A percentile compares a stretch with the other conserved stretches of the same genome.
phyloP scores from a whole-genome alignment of 2,888 invertebrate species.

The Calliphora vomitoria region DNA sequence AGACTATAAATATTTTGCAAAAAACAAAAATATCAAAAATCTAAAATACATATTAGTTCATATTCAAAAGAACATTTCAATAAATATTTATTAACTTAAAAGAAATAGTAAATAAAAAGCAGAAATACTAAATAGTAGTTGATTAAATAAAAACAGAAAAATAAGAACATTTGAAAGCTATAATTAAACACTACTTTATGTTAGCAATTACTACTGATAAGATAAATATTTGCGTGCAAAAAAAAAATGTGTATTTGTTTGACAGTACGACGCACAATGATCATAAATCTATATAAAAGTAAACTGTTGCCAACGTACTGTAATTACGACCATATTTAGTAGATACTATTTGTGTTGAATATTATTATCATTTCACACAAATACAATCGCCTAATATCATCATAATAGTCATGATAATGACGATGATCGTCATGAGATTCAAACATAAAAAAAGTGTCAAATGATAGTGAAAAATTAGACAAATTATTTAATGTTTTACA shows the following conservation, averaged over 20 bases:
- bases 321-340: slow-evolving; percentile 28
- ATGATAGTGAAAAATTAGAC: slow-evolving; percentile 27
- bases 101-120: not conserved
- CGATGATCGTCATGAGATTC: slow-evolving; percentile 14
- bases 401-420: not conserved
- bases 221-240: slow-evolving; percentile 53
- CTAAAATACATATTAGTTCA: not conserved
- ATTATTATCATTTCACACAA: slow-evolving; percentile 19
- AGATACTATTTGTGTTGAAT: not conserved
- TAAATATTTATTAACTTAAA: not conserved
- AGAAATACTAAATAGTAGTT: slow-evolving; percentile 21
- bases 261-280: not conserved
- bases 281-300: not conserved
- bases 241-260: not conserved
- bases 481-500: slow-evolving; percentile 31
- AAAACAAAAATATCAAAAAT: slow-evolving; percentile 11
- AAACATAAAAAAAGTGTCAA: slow-evolving; percentile 42
- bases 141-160: slow-evolving; percentile 20
- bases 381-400: slow-evolving; percentile 20
- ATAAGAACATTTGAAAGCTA: not conserved
- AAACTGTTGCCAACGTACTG: slow-evolving; percentile 38
- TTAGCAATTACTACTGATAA: slow-evolving; percentile 55
- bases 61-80: not conserved
- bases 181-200: slow-evolving; percentile 16
- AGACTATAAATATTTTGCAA: slow-evolving; percentile 32